Evolutionary conservation across 2,888 invertebrate genomes (phyloP).

Genomic region (Campoletis raptor): DNA sequence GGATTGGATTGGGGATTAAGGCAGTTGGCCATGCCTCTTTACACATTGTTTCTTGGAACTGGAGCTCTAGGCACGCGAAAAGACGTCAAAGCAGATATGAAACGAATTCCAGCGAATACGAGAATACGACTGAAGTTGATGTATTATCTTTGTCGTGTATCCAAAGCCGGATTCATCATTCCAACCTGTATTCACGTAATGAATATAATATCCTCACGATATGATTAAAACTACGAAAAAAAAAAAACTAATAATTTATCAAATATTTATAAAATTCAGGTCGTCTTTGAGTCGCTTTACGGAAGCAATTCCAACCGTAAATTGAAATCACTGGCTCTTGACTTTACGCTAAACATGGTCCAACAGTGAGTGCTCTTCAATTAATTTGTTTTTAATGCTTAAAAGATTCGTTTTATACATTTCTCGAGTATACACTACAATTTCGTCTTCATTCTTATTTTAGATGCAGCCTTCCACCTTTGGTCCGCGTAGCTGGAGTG

Average conservation of each 20-base stretch:
- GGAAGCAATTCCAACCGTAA: constrained; percentile 93
- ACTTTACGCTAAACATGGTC: constrained; percentile 93
- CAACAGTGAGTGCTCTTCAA: constrained; percentile 88
- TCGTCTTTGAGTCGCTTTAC: constrained; percentile 95
- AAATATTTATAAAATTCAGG: constrained; percentile 83
- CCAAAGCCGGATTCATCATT: constrained; percentile 90
- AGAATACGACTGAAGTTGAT: constrained; percentile 94
- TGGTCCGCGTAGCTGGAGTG: constrained; percentile 90
- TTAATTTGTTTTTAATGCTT: not conserved
- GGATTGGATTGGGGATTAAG: constrained; percentile 92
- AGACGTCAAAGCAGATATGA: constrained; percentile 87
- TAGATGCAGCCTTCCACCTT: constrained; percentile 88
- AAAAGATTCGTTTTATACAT: not conserved
- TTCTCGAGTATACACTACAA: not conserved
- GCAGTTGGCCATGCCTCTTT: constrained; percentile 90
- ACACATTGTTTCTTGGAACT: constrained; percentile 91
- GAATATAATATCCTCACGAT: constrained; percentile 23
- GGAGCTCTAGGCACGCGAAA: constrained; percentile 86
- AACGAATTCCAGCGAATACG: constrained; percentile 92
- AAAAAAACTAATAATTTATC: not conserved
- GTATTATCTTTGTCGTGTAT: constrained; percentile 92
- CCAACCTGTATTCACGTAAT: constrained; percentile 93
- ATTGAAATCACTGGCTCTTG: constrained; percentile 92
- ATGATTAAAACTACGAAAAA: not conserved
- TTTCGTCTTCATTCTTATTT: constrained; percentile 71